Evolutionary conservation across 2,888 invertebrate genomes (phyloP), one percentile per base, ranked within the genome.

Genomic region (Scaptomyza tumidula): DNA sequence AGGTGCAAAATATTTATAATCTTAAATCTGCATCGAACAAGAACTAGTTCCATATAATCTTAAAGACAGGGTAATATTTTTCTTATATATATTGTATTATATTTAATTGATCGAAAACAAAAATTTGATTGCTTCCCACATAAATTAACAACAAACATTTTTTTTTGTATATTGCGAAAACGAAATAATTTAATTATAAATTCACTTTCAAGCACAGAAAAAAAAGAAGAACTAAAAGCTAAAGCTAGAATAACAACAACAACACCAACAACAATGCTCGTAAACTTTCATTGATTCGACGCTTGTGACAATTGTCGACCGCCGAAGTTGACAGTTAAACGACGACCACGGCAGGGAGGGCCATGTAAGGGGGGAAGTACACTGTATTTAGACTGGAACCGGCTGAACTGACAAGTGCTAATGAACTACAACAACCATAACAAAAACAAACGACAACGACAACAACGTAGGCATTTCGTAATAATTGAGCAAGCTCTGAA

Each of bases 401-500:
- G 62, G 76, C 80, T 19, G 19, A 19, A 75, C 78, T 63, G 78
- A 73, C 80, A 84, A 80, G 86, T 85, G 84, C 85, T 85, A 85
- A 85, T 85, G 85, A 85, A 86, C 85, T 84, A 71, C 62, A 74
- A 71, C 55, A 52, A 53, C 60, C 60, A 60, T 63, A 19, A 19
- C 19, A 61, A n/a, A 46, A 48, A 33, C 45, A 39, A 39, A 71
- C 62, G 71, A 71, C 55, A 48, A 33, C 45, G 33, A 31, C 27
- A 55, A 43, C 41, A 52, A 33, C 43, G 6, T 43, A 48, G 49
- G 64, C 71, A 70, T 75, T 80, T 80, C 80, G 79, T 83, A 85
- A 82, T 85, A 82, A 80, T 76, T 71, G 80, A 80, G 76, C 76
- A 62, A 67, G 65, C 63, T 41, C 16, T 48, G 48, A 53, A 69